Evolutionary conservation across 2,888 invertebrate species (phyloP).

Genomic region (Furcula furcula): DNA sequence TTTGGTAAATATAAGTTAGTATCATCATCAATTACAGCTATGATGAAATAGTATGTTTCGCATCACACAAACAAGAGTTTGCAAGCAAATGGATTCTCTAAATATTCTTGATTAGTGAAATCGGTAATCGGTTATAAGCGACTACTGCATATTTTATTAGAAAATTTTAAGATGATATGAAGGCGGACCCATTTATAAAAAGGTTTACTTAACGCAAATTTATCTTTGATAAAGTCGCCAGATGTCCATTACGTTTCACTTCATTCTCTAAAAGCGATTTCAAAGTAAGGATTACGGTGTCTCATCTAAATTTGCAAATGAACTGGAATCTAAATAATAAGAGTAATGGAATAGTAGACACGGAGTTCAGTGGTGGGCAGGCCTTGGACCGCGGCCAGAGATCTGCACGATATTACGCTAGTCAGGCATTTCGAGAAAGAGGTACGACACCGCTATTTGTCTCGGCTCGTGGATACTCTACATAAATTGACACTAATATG

Average conservation of each 20-base stretch:
- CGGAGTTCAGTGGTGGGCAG: slow-evolving; percentile 30
- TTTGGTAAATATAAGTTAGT: too few relatives aligned
- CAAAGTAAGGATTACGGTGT: slow-evolving; percentile 10
- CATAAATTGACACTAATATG: slow-evolving; percentile 44
- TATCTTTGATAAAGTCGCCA: background rate
- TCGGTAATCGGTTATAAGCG: too few relatives aligned
- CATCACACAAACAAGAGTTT: background rate
- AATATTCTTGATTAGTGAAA: too few relatives aligned
- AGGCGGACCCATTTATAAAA: background rate
- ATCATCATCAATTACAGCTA: background rate
- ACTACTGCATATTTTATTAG: too few relatives aligned
- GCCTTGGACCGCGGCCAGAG: slow-evolving; percentile 50
- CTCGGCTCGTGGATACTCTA: slow-evolving; percentile 24
- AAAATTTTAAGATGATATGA: background rate
- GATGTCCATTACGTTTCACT: background rate
- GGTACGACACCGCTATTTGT: slow-evolving; percentile 32
- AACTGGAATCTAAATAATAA: slow-evolving; percentile 24
- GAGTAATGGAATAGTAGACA: slow-evolving; percentile 33
- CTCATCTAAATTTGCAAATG: slow-evolving; percentile 18
- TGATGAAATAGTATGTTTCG: background rate
- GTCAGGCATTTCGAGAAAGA: slow-evolving; percentile 36
- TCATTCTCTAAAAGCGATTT: background rate
- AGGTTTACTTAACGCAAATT: background rate
- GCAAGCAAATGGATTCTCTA: slow-evolving; percentile 4
- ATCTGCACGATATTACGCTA: slow-evolving; percentile 39